phyloP scores from a whole-genome alignment of 2,113 vertebrate genomes.

The Burhinus oedicnemus region DNA sequence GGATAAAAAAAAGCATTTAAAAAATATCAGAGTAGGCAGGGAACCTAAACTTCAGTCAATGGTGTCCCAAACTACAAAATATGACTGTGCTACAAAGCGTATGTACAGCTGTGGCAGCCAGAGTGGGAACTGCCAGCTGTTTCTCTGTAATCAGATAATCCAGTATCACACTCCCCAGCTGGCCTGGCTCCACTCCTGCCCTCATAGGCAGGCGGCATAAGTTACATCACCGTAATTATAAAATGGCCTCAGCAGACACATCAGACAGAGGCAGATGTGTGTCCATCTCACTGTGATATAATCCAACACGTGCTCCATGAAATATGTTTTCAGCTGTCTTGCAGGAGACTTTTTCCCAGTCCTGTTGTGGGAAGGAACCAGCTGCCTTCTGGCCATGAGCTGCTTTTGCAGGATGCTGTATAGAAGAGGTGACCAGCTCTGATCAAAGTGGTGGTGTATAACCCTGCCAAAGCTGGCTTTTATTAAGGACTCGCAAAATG shows the following conservation, averaged over 20 bases:
- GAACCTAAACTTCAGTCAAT: not conserved
- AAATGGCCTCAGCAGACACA: not conserved
- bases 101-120: not conserved
- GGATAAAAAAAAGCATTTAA: not conserved
- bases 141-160: not conserved
- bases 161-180: fast-evolving
- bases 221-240: not conserved
- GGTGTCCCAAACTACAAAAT: not conserved
- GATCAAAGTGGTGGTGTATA: not conserved
- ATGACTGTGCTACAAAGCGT: not conserved
- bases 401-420: not conserved
- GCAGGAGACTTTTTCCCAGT: not conserved
- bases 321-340: not conserved
- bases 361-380: not conserved
- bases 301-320: not conserved
- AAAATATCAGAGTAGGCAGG: not conserved
- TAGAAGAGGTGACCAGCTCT: not conserved
- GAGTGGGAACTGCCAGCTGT: not conserved
- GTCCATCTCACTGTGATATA: not conserved
- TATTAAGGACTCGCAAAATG: not conserved
- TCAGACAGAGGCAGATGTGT: not conserved
- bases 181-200: not conserved
- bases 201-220: not conserved
- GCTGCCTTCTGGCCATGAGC: not conserved
- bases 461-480: not conserved